phyloP scores from a whole-genome alignment of 2,888 invertebrate species.

The Agelastica alni region DNA sequence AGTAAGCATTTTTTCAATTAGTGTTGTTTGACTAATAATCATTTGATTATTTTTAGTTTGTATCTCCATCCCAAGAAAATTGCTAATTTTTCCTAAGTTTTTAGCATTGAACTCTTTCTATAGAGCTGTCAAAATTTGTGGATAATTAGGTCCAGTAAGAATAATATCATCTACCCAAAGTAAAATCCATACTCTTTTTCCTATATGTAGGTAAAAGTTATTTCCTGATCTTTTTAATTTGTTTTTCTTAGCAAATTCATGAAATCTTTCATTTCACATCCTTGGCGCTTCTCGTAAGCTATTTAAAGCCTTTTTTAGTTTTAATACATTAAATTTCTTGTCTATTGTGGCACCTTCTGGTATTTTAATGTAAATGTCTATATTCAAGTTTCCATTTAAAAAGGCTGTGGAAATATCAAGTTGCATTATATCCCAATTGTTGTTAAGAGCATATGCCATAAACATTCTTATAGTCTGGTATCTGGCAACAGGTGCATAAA shows the following conservation, averaged over 20 bases:
- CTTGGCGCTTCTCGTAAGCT: slow-evolving; percentile 29
- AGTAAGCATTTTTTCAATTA: slow-evolving; percentile 24
- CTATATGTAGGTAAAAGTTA: slow-evolving; percentile 25
- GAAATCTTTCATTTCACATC: slow-evolving; percentile 25
- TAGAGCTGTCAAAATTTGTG: slow-evolving; percentile 1
- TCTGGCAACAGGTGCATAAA: too few species aligned
- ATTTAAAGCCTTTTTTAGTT: slow-evolving; percentile 34
- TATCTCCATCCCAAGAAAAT: slow-evolving; percentile 27
- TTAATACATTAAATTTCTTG: slow-evolving; percentile 23
- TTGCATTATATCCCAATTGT: too few species aligned
- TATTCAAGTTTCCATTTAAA: too few species aligned
- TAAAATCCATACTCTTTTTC: not conserved
- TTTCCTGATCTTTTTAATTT: slow-evolving; percentile 19
- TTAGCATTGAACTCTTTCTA: slow-evolving; percentile 25
- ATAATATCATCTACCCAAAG: slow-evolving; percentile 7
- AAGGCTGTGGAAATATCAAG: too few species aligned
- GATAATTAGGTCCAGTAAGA: not conserved
- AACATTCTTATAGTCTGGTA: too few species aligned
- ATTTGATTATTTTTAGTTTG: not conserved
- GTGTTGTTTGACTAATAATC: slow-evolving; percentile 10
- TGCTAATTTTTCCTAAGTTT: slow-evolving; percentile 24
- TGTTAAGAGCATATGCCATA: too few species aligned
- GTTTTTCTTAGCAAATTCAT: slow-evolving; percentile 26
- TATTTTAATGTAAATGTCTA: too few species aligned
- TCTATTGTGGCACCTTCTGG: slow-evolving; percentile 27